Evolutionary conservation across 2,113 vertebrate species (phyloP), one percentile per base, ranked within the genome.

Genomic region (Rhagologus leucostigma): DNA sequence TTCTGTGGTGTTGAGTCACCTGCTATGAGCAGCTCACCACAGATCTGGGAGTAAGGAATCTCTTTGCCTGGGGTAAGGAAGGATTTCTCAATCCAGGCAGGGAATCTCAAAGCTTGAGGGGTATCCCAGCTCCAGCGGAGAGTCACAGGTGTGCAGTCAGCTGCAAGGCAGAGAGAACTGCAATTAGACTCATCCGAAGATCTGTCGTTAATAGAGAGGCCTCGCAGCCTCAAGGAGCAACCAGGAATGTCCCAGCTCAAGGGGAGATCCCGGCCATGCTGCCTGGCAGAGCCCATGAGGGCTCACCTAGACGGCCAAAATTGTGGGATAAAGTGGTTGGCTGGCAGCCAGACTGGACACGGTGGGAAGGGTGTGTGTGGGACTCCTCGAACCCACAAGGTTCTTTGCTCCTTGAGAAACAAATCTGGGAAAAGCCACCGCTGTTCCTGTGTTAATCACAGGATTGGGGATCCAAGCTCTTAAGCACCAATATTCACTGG

Each of bases 21-120:
- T 47, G 23, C 49, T 9, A 6, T 0, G 2, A 60, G 69, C 39
- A 68, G 30, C 39, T 68, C 24, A 9, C 12, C 49, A 21, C 0
- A 4, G 63, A 29, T 49, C 8, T 84, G 42, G 16, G 64, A 62
- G 12, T 4, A 6, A 9, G 14, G 42, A 24, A 26, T 10, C n/a
- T 30, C 27, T 77, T 20, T 70, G 29, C 29, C 29, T 16, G 19
- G 49, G 19, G 10, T 11, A 29, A 49, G 35, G 35, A 49, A 63
- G 26, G 63, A 27, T 42, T 60, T 32, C 60, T 62, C 20, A 42
- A 26, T 16, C 26, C 70, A 76, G 41, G 47, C 1, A 13, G 35
- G 46, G 63, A 41, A 35, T 41, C n/a, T 41, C 69, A 68, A 13
- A 53, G 30, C 70, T 23, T 24, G 60, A 46, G 60, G 30, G 46